These are phyloP conservation scores for Cyprinus carpio DNA, from an alignment of 2,113 vertebrate genomes.

Conservation along the genomic window DNA sequence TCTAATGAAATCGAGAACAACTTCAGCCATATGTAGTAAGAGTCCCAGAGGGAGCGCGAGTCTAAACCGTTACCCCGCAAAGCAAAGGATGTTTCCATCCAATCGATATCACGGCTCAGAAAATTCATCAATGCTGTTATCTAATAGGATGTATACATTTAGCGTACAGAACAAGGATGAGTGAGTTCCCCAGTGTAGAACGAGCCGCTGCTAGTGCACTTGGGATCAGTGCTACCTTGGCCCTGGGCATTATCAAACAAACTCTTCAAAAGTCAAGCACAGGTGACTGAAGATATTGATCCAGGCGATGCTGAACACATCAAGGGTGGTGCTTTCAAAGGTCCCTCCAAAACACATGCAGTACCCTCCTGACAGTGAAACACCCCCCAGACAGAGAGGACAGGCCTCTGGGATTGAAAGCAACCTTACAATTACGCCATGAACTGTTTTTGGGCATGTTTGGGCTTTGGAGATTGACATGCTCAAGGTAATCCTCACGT, in stretches of 20 bases:
- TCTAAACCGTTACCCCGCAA: constrained; percentile 27
- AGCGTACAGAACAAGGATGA: neutral
- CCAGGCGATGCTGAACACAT: constrained; percentile 23
- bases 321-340: constrained; percentile 22
- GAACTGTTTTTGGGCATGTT: neutral
- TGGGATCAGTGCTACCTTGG: constrained; percentile 26
- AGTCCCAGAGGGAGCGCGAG: constrained; percentile 5
- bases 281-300: constrained; percentile 56
- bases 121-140: neutral
- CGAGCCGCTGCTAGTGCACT: neutral
- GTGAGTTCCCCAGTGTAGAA: neutral
- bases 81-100: constrained; percentile 20
- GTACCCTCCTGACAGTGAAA: neutral
- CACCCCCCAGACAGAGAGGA: neutral
- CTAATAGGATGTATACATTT: neutral
- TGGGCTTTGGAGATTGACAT: neutral
- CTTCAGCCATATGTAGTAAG: constrained; percentile 18
- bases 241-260: constrained; percentile 20
- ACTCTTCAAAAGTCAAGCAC: constrained; percentile 47
- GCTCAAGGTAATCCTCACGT: neutral
- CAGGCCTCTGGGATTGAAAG: constrained; percentile 23
- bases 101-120: constrained; percentile 4
- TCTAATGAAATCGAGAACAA: constrained; percentile 36
- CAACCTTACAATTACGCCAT: constrained; percentile 12
- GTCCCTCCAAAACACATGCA: neutral